A percentile compares a stretch with the other conserved stretches of the same genome.
Evolutionary conservation across 2,797 vertebrate genomes (phyloP).

Genomic region (Propithecus deckenii): DNA sequence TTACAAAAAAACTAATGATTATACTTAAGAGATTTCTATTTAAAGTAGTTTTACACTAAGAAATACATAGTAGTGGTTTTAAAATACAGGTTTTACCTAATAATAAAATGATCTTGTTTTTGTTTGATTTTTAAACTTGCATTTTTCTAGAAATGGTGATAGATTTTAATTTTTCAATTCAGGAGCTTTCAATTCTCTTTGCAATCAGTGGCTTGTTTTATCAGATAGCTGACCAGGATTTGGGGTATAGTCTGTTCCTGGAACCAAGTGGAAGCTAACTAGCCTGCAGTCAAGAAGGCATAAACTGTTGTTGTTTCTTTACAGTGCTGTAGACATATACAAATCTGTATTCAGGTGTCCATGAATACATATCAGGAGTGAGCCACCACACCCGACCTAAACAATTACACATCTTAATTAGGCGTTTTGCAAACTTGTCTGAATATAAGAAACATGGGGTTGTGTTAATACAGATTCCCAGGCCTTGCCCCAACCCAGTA

Average conservation of each 20-base stretch:
- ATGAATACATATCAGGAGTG: background rate
- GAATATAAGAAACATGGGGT: background rate
- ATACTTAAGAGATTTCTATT: background rate
- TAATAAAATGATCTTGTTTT: background rate
- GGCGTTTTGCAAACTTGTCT: background rate
- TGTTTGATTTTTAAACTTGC: background rate
- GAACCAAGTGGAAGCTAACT: background rate
- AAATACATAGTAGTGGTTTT: background rate
- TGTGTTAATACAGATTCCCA: background rate
- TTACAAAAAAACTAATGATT: background rate
- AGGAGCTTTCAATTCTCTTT: background rate
- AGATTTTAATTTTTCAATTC: conserved; percentile 16
- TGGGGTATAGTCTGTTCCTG: background rate
- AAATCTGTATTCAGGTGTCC: background rate
- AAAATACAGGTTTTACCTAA: background rate
- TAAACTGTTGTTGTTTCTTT: background rate
- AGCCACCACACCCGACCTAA: too few relatives aligned
- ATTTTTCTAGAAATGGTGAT: background rate
- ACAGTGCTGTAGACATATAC: background rate
- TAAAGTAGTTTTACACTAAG: background rate
- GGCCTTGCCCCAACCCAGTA: background rate
- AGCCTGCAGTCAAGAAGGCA: background rate
- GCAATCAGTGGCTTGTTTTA: background rate
- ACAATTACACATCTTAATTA: background rate
- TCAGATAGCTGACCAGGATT: background rate